Percentiles rank a stretch among this genome's conserved stretches.
These are phyloP conservation scores for Spodoptera littoralis DNA, from an alignment of 2,888 invertebrate species.

Conservation along the genomic window DNA sequence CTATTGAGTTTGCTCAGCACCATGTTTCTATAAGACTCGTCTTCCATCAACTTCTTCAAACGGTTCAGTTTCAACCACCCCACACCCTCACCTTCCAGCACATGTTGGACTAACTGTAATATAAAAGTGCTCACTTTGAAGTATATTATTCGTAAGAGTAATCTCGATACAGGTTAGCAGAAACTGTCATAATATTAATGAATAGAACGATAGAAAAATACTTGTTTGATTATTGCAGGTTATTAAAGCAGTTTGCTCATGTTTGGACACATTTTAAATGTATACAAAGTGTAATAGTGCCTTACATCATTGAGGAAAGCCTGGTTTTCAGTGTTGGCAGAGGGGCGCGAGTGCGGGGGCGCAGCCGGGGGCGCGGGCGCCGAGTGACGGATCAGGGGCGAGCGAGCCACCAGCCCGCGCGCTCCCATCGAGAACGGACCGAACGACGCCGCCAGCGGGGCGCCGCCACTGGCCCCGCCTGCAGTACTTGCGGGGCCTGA, in stretches of 20 bases:
- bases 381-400: constrained; percentile 95
- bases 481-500: constrained; percentile 23
- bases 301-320: constrained; percentile 96
- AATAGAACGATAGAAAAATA: too few species aligned
- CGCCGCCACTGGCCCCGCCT: constrained; percentile 18
- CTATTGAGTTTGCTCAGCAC: constrained; percentile 98
- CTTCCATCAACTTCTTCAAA: constrained; percentile 98
- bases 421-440: constrained; percentile 90
- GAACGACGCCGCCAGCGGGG: constrained; percentile 70
- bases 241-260: too few species aligned
- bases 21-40: constrained; percentile 98
- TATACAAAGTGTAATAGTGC: constrained; percentile 12
- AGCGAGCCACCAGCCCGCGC: constrained; percentile 96
- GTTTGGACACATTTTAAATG: too few species aligned
- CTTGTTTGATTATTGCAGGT: too few species aligned
- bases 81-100: constrained; percentile 97
- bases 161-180: too few species aligned
- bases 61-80: constrained; percentile 98
- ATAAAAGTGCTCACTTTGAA: background rate
- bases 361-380: constrained; percentile 90
- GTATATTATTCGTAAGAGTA: background rate
- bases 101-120: constrained; percentile 92
- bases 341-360: constrained; percentile 91
- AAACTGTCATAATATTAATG: background rate
- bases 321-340: constrained; percentile 96